Evolutionary conservation across 2,113 vertebrate genomes (phyloP).

Genomic region (human): DNA sequence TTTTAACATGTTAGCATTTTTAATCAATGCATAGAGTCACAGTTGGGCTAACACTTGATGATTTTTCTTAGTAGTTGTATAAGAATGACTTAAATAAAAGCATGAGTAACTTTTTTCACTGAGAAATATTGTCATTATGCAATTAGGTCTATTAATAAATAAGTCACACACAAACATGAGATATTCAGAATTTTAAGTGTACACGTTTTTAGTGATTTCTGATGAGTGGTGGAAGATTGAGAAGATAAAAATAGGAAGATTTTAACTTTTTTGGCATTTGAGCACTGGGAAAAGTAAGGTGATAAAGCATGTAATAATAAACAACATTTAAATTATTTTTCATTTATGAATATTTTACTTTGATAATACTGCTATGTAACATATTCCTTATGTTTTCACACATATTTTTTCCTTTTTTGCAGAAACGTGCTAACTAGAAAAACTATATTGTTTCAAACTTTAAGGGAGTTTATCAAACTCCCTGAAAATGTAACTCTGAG

Average conservation of each 20-base stretch:
- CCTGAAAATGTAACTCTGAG: not conserved
- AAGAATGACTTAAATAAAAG: not conserved
- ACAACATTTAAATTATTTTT: not conserved
- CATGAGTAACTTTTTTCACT: not conserved
- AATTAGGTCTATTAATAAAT: not conserved
- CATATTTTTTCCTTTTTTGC: not conserved
- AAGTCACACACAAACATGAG: not conserved
- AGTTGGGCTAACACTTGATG: not conserved
- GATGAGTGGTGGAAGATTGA: not conserved
- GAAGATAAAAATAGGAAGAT: not conserved
- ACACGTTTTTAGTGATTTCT: not conserved
- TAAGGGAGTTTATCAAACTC: not conserved
- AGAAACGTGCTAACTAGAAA: not conserved
- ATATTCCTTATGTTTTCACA: not conserved
- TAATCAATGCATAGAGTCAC: not conserved
- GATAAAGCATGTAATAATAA: not conserved
- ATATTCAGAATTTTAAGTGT: not conserved
- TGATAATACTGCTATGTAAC: not conserved
- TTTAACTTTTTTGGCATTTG: not conserved
- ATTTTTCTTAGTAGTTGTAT: not conserved
- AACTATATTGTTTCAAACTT: not conserved
- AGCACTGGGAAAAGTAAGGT: not conserved
- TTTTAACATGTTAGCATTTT: not conserved
- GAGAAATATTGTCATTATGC: not conserved
- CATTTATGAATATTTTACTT: slow-evolving; percentile 32